phyloP scores from a whole-genome alignment of 2,113 vertebrate genomes.

The Equus przewalskii region DNA sequence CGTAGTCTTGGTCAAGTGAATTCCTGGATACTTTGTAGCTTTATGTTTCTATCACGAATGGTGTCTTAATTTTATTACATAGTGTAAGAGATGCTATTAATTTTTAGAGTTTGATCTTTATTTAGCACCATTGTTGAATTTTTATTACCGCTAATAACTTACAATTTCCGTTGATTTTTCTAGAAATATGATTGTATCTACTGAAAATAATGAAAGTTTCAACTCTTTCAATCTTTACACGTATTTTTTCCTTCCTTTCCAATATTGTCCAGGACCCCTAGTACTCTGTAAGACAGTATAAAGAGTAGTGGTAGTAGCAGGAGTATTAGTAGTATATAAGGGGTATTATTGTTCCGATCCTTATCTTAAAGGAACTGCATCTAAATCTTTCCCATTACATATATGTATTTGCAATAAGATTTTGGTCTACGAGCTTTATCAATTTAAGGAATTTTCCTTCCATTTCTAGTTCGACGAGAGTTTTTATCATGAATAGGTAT shows the following conservation, averaged over 20 bases:
- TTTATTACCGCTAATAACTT: slow-evolving; percentile 7
- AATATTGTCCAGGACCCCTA: neutral
- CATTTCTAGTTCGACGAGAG: neutral
- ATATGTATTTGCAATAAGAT: neutral
- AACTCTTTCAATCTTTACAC: neutral
- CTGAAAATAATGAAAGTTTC: neutral
- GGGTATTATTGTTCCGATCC: neutral
- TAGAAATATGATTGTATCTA: neutral
- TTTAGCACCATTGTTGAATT: neutral
- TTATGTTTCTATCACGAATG: slow-evolving; percentile 10
- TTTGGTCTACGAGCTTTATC: neutral
- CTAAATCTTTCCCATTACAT: neutral
- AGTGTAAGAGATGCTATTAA: neutral
- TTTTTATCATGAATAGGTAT: neutral
- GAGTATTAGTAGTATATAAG: neutral
- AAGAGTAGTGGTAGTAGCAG: neutral
- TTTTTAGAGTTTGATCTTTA: slow-evolving; percentile 13
- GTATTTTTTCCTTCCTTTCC: neutral
- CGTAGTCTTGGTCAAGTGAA: neutral
- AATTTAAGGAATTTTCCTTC: neutral
- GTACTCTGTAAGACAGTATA: neutral
- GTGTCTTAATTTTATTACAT: neutral
- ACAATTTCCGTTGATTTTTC: slow-evolving; percentile 36
- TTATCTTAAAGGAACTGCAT: neutral
- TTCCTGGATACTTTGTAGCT: neutral